These are phyloP conservation scores for Aphelinus certus DNA, from an alignment of 1,140 invertebrate genomes.

Conservation along the genomic window DNA sequence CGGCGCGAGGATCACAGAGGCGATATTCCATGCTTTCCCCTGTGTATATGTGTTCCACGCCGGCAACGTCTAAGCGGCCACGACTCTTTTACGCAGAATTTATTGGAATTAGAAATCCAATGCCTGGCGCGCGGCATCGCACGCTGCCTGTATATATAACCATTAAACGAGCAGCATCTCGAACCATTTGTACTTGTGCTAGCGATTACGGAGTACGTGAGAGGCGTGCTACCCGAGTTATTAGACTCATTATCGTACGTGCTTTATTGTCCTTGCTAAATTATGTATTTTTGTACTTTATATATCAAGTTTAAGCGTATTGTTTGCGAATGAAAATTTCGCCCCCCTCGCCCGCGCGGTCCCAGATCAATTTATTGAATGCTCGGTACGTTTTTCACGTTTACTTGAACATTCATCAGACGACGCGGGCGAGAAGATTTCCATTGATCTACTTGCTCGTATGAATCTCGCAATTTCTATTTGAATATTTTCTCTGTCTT, in stretches of 20 bases:
- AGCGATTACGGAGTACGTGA: constrained; percentile 58
- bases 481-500: no score
- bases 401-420: no score
- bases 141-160: constrained; percentile 52
- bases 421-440: no score
- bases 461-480: no score
- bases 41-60: background rate
- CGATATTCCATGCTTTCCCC: background rate
- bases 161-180: constrained; percentile 51
- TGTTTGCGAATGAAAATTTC: no score
- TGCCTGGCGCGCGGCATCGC: constrained; percentile 42
- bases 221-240: constrained; percentile 53
- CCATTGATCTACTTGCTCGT: no score
- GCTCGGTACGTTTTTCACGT: no score
- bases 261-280: constrained; percentile 42
- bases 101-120: constrained; percentile 61
- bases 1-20: no score
- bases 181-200: constrained; percentile 53
- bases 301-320: background rate
- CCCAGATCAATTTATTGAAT: no score
- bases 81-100: constrained; percentile 48
- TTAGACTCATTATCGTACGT: constrained; percentile 53
- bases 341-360: no score
- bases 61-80: constrained; percentile 43
- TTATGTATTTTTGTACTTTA: constrained; percentile 20